Conservation (phyloP, 2,888 invertebrate species). For the Furcula furcula region DNA sequence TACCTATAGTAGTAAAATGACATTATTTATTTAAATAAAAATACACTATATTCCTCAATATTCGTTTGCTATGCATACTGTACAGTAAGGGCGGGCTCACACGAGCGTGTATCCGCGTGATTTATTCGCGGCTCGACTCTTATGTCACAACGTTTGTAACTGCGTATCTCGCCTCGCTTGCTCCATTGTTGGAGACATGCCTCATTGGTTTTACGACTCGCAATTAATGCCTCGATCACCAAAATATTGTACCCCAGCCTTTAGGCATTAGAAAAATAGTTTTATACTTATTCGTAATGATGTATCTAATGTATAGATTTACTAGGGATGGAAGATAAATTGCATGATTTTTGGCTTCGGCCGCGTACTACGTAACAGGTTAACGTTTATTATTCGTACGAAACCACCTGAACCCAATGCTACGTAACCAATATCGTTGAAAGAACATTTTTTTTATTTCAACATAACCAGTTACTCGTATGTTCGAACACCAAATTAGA, state of each 20-base stretch:
- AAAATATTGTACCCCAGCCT: slow-evolving; percentile 53
- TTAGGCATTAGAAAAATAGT: slow-evolving; percentile 27
- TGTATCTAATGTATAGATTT: slow-evolving; percentile 12
- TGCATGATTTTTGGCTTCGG: too few relatives aligned
- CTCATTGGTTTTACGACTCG: slow-evolving; percentile 66
- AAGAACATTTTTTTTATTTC: too few relatives aligned
- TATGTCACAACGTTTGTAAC: slow-evolving; percentile 57
- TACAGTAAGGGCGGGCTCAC: slow-evolving; percentile 47
- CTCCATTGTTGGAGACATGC: slow-evolving; percentile 45
- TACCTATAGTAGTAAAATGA: too few relatives aligned
- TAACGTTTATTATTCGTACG: too few relatives aligned
- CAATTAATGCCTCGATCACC: slow-evolving; percentile 63
- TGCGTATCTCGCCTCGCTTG: slow-evolving; percentile 50
- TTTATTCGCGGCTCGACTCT: slow-evolving; percentile 57
- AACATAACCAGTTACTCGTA: too few relatives aligned
- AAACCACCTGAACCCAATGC: too few relatives aligned
- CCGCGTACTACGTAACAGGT: too few relatives aligned
- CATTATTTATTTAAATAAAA: too few relatives aligned
- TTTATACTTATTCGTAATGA: slow-evolving; percentile 21
- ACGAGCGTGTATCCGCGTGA: slow-evolving; percentile 61
- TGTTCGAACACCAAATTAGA: too few relatives aligned
- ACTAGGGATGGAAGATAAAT: neutral
- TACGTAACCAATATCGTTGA: too few relatives aligned
- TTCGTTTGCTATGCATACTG: slow-evolving; percentile 21
- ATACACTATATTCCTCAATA: too few relatives aligned